Conservation (phyloP, 2,113 vertebrate species). For the Chlorodrepanis virens region DNA sequence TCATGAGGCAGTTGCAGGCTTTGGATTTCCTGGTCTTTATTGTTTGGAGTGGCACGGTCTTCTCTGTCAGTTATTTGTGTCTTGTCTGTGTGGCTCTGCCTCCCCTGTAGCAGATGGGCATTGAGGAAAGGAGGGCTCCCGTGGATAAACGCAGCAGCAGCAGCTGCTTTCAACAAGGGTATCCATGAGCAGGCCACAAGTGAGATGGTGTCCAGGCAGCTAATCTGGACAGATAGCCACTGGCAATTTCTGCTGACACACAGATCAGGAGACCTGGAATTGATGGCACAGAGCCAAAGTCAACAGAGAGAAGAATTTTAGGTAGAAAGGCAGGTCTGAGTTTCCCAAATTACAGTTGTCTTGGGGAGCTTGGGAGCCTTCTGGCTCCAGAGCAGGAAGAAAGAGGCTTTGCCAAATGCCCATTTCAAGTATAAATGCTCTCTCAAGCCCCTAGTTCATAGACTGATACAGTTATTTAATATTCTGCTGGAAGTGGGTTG, state of each 20-base stretch:
- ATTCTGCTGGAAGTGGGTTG: neutral
- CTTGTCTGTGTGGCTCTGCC: neutral
- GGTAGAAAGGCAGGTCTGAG: neutral
- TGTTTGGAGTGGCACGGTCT: neutral
- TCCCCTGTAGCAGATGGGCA: slow-evolving; percentile 15
- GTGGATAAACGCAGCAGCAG: slow-evolving; percentile 25
- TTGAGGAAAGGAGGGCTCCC: slow-evolving; percentile 18
- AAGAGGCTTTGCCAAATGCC: neutral
- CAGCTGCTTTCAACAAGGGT: slow-evolving; percentile 30
- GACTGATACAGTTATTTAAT: neutral
- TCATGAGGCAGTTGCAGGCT: neutral
- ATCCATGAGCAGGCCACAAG: slow-evolving; percentile 5
- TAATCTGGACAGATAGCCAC: neutral
- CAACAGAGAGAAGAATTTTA: neutral
- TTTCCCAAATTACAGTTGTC: neutral
- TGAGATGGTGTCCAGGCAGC: neutral
- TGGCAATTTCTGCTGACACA: slow-evolving; percentile 8
- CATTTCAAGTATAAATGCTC: neutral
- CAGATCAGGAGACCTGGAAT: neutral
- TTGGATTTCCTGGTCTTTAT: neutral
- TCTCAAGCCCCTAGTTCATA: neutral
- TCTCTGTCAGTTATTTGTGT: neutral
- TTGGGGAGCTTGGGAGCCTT: neutral
- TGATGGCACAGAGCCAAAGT: neutral
- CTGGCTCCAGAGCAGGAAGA: neutral